Evolutionary conservation across 2,888 invertebrate species (phyloP).

Genomic region (Pristionchus fissidentatus): DNA sequence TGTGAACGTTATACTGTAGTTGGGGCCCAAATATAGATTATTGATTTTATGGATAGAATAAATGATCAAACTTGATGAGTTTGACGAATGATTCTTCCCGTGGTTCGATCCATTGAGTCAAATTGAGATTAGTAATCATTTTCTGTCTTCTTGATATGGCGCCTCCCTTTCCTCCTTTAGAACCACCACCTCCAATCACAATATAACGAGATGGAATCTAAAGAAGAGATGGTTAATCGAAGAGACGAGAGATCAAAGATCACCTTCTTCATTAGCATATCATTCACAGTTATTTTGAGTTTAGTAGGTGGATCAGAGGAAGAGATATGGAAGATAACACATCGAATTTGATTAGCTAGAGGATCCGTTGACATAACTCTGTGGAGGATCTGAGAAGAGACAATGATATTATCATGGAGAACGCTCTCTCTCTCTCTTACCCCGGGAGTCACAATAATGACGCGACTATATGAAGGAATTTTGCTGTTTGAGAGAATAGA

Average conservation of each 20-base stretch:
- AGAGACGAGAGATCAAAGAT: background rate
- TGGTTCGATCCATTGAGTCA: conserved; percentile 44
- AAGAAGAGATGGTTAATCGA: background rate
- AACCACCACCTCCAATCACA: conserved; percentile 41
- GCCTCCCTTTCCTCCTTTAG: background rate
- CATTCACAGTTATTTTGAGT: background rate
- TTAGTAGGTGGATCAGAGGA: background rate
- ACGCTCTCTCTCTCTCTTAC: background rate
- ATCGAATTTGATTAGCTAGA: background rate
- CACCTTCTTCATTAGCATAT: conserved; percentile 23
- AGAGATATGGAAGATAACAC: conserved; percentile 10
- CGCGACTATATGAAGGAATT: conserved; percentile 8
- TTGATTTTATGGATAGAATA: background rate
- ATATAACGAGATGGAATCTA: conserved; percentile 31
- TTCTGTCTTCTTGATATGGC: conserved; percentile 34
- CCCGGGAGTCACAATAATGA: background rate
- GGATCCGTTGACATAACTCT: background rate
- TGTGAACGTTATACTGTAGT: background rate
- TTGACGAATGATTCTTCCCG: background rate
- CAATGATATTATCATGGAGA: background rate
- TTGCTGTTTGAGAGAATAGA: background rate
- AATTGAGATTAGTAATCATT: conserved; percentile 12
- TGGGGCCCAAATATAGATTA: background rate
- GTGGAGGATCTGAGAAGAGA: background rate
- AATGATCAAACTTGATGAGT: conserved; percentile 6